Evolutionary conservation across 2,888 invertebrate genomes (phyloP), one percentile per base, ranked within the genome.

Genomic region (Apotomis capreana): DNA sequence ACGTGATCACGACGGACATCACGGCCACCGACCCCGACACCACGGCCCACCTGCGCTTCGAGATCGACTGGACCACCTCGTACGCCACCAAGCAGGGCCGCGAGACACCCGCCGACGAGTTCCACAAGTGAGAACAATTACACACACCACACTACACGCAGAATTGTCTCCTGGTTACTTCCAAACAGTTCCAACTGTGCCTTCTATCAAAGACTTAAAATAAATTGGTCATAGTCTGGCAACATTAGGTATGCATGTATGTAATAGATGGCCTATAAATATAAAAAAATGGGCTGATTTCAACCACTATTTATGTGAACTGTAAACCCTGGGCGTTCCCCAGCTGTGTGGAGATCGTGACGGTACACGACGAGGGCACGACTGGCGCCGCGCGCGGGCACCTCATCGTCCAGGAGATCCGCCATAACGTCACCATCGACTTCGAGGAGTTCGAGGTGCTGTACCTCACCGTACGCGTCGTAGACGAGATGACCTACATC

Each of bases 401-500:
- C 3, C 75, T 94, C 3, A 75, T 86, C 0, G 93, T 91, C 3
- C 83, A 80, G 40, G 88, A 92, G 80, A 88, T 93, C 71, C 75
- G 89, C 5, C 54, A 79, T 3, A 83, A 81, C 46, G 86, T 92
- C 54, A 94, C 94, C 71, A 92, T 95, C 46, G 95, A 95, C 84
- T 95, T 91, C 79, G 95, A 95, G 80, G 87, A 88, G 82, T 95
- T 94, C 76, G 95, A 95, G 76, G 90, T 94, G 13, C 84, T 95
- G 36, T 94, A 94, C 81, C 87, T 95, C 59, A 87, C 87, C 0
- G 84, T 95, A 54, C 82, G 88, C 49, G 94, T 94, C 2, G 86
- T 84, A 0, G 95, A 95, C 76, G 77, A 77, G 0, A 89, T 92
- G 61, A 95, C 95, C 0, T 84, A 84, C 60, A 79, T 90, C n/a